Conservation (phyloP, 37 sponge, comb jelly and placozoan species). For the Bolinopsis microptera region DNA sequence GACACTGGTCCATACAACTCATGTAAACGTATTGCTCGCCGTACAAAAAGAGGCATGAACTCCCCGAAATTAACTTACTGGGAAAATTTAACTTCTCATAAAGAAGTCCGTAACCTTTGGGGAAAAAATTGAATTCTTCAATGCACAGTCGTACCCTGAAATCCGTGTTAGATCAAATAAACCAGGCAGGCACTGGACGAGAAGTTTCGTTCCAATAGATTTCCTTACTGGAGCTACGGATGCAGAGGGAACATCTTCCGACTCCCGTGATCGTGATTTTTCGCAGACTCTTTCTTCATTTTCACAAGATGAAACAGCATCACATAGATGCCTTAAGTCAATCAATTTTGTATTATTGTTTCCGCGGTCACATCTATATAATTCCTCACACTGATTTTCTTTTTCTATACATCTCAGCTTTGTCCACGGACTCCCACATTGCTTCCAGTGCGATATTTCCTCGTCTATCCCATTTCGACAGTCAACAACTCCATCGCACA, state of each 20-base stretch:
- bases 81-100: background rate
- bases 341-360: background rate
- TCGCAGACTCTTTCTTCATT: background rate
- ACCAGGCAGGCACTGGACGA: background rate
- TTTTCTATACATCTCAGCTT: background rate
- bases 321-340: background rate
- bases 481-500: background rate
- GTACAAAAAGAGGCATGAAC: background rate
- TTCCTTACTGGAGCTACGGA: background rate
- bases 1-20: background rate
- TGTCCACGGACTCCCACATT: background rate
- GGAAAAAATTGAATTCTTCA: background rate
- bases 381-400: background rate
- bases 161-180: background rate
- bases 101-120: background rate
- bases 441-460: background rate
- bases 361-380: background rate
- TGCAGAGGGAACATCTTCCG: background rate
- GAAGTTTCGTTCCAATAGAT: background rate
- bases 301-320: background rate
- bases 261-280: background rate
- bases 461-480: background rate
- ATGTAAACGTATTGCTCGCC: background rate
- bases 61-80: background rate
- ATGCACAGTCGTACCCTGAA: background rate